Evolutionary conservation across 2,888 invertebrate genomes (phyloP).

Genomic region (Athalia cordata): DNA sequence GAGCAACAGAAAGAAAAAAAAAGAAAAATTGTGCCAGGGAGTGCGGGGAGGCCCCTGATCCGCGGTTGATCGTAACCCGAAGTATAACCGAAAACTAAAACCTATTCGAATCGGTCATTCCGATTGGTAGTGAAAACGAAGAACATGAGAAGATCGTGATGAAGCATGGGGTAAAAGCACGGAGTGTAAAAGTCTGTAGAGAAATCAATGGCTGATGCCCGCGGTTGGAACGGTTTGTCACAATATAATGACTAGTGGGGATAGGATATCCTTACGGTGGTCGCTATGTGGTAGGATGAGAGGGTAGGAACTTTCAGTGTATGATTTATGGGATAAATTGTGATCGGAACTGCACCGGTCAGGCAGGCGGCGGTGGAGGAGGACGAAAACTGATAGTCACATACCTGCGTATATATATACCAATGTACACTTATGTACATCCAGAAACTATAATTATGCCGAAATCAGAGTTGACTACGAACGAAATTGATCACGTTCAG

Average conservation of each 20-base stretch:
- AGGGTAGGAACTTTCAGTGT: conserved; percentile 40
- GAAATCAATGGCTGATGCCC: too few relatives aligned
- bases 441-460: conserved; percentile 67
- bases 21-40: conserved; percentile 36
- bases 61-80: too few relatives aligned
- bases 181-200: too few relatives aligned
- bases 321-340: conserved; percentile 56
- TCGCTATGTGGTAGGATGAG: conserved; percentile 12
- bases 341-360: conserved; percentile 58
- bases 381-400: too few relatives aligned
- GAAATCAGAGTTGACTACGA: conserved; percentile 65
- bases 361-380: conserved; percentile 8
- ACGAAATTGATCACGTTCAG: conserved; percentile 45
- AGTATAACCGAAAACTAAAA: too few relatives aligned
- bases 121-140: too few relatives aligned
- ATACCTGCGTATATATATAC: too few relatives aligned
- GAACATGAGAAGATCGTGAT: too few relatives aligned
- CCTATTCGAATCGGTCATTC: too few relatives aligned
- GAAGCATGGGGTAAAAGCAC: too few relatives aligned
- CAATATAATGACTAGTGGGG: conserved; percentile 6
- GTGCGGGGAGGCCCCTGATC: conserved; percentile 21
- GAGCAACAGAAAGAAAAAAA: conserved; percentile 18
- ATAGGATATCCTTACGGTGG: conserved; percentile 34
- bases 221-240: conserved; percentile 15
- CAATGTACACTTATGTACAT: conserved; percentile 44